A percentile compares a stretch with the other conserved stretches of the same genome.
Conservation (phyloP, 2,113 vertebrate genomes). For the Leucopternis melanops region DNA sequence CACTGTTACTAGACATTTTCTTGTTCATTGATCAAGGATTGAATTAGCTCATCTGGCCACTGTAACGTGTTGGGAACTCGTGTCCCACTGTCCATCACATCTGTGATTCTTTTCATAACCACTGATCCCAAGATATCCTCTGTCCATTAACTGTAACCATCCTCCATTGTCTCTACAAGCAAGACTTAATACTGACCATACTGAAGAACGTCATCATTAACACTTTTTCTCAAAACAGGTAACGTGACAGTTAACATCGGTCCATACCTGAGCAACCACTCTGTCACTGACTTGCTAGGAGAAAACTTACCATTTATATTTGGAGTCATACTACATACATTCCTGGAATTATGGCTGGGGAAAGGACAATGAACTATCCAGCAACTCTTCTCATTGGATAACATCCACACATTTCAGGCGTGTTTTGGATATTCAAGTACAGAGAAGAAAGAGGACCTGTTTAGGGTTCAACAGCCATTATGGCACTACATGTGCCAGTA, state of each 20-base stretch:
- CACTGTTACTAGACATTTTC: not conserved
- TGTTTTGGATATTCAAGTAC: not conserved
- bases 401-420: accelerated
- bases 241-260: accelerated
- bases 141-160: not conserved
- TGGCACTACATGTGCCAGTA: not conserved
- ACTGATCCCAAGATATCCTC: not conserved
- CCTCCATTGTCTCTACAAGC: not conserved
- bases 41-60: not conserved
- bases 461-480: not conserved
- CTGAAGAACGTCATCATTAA: not conserved
- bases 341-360: not conserved
- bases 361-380: not conserved
- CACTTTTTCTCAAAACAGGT: not conserved
- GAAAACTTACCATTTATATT: not conserved
- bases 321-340: not conserved
- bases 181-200: not conserved
- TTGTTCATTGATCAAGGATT: not conserved
- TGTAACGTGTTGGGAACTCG: not conserved
- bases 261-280: not conserved
- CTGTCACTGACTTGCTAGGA: not conserved
- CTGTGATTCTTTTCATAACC: not conserved
- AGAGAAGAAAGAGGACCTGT: not conserved
- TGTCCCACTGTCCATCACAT: not conserved
- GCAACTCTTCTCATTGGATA: not conserved